phyloP scores from a whole-genome alignment of 2,797 vertebrate genomes.

The Yasuhikotakia modesta region DNA sequence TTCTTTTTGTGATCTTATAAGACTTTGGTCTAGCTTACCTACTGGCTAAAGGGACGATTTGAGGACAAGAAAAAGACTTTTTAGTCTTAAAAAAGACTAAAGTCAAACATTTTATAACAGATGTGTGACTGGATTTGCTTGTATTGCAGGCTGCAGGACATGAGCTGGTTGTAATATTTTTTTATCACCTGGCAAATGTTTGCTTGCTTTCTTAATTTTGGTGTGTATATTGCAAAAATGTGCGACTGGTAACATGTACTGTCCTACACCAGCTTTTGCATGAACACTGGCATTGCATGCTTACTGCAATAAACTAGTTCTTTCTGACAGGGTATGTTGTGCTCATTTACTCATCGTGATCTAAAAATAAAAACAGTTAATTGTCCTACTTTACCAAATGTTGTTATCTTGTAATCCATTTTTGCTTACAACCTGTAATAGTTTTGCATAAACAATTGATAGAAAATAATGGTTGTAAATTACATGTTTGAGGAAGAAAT shows the following conservation, averaged over 20 bases:
- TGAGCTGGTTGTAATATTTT: conserved; percentile 37
- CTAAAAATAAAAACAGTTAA: not conserved
- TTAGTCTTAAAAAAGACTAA: conserved; percentile 12
- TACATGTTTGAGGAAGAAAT: not conserved
- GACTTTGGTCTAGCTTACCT: not conserved
- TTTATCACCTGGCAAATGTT: conserved; percentile 34
- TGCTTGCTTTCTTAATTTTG: conserved; percentile 56
- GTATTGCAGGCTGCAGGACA: conserved; percentile 49
- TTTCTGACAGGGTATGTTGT: conserved; percentile 23
- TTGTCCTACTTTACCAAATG: not conserved
- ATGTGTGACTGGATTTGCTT: conserved; percentile 15
- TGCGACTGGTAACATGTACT: conserved; percentile 56
- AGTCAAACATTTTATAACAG: conserved; percentile 13
- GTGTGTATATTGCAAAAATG: conserved; percentile 47
- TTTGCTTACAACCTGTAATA: too few relatives aligned
- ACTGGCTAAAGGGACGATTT: not conserved
- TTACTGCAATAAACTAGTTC: conserved; percentile 59
- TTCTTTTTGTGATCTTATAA: not conserved
- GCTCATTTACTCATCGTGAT: conserved; percentile 30
- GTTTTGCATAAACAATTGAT: not conserved
- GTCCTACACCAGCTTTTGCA: conserved; percentile 60
- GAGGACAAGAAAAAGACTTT: not conserved
- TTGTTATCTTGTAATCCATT: not conserved
- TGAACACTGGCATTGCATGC: conserved; percentile 59
- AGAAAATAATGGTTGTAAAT: not conserved